Base-by-base conservation (phyloP, 92 coral and sea anemone species). In the Zoanthus sansibaricus region DNA sequence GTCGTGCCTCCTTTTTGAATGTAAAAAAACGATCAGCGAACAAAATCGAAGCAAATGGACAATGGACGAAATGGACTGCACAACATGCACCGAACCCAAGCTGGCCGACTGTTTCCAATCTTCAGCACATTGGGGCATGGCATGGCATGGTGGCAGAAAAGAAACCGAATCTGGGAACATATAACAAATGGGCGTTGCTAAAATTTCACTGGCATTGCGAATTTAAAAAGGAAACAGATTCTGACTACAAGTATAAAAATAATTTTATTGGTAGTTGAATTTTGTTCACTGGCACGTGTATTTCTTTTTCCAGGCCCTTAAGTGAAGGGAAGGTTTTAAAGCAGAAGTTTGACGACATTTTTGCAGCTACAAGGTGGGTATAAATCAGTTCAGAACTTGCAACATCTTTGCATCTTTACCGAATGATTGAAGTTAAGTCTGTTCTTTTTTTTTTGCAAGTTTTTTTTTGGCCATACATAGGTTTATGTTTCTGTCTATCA, bases 301-400 rank as follows among this genome's bases (percentile, higher is more conserved):
- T 20, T 30, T 69, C 4, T 87, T 30, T 59, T 91, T 70, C 6
- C 86, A 97, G 99, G 99, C 99, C 99, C 4, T 93, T 97, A 17
- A 95, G 99, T 88, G 99, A 97, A 88, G 98, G 99, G 31, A 97
- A 91, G 87, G 92, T 79, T 44, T 77, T 97, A 74, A 97, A 97
- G 82, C 96, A 95, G 86, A 97, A 97, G 82, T 97, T 97, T 97
- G 99, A 97, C 89, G 98, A 97, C 13, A 97, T 97, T 11, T 97
- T 97, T 93, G 97, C 99, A 11, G 99, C 99, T 11, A 97, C 99
- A 73, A 93, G 98, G 64, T 70, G 30, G 7, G 1, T 18, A 21
- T 16, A 13, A 13, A 49, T 25, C 11, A 16, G 64, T 20, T 18
- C 67, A 49, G 48, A 9, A n/a, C 8, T 20, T 10, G 5, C 42